phyloP scores from a whole-genome alignment of 2,113 vertebrate species.

The Porphyrio hochstetteri region DNA sequence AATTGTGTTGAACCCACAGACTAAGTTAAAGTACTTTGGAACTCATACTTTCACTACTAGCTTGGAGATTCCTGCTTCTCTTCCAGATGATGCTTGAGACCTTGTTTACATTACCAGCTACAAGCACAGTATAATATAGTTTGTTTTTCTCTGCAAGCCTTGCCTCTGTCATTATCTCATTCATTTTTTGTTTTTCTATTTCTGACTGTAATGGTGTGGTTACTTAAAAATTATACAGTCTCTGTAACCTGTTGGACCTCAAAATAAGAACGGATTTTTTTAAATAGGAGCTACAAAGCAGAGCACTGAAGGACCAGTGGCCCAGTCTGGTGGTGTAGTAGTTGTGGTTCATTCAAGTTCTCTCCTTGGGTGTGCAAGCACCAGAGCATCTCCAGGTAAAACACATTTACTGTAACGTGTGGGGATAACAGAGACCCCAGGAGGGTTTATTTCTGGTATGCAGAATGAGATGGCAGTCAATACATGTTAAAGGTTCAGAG shows the following conservation, averaged over 20 bases:
- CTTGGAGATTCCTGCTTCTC: neutral
- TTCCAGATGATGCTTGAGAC: neutral
- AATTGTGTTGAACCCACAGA: neutral
- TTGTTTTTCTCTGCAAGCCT: neutral
- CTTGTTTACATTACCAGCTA: neutral
- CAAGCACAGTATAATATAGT: neutral
- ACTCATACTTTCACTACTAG: neutral
- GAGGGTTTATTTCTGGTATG: neutral
- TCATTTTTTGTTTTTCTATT: neutral
- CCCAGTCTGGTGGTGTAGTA: neutral
- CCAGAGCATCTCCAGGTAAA: neutral
- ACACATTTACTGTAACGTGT: neutral
- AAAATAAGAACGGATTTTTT: neutral
- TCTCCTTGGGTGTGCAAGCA: neutral
- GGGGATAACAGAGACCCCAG: rapidly evolving
- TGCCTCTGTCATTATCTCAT: neutral
- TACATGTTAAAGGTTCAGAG: neutral
- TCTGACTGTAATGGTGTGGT: neutral
- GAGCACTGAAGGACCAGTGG: neutral
- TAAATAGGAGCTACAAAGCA: neutral
- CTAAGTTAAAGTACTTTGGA: neutral
- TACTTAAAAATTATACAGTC: neutral
- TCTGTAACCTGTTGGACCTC: neutral
- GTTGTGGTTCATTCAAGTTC: neutral
- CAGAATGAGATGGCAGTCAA: neutral